Conservation (phyloP, 2,113 vertebrate species). For the Collichthys lucidus region DNA sequence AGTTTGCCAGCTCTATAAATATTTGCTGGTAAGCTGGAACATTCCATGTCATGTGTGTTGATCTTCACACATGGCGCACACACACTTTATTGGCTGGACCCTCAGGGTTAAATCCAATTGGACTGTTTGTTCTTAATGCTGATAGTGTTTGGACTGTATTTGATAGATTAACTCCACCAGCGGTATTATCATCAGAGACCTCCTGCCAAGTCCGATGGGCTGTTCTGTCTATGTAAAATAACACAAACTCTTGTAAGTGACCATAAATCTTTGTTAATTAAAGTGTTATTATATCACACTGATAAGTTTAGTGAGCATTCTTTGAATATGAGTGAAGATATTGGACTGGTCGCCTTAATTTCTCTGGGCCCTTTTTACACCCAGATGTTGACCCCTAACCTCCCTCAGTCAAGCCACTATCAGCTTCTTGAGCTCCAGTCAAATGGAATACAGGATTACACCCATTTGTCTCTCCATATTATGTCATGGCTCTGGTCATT, state of each 20-base stretch:
- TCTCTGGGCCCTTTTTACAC: conserved; percentile 25
- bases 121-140: conserved; percentile 38
- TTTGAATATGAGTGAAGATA: conserved; percentile 5
- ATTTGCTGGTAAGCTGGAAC: conserved; percentile 50
- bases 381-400: conserved; percentile 11
- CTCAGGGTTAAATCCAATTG: conserved; percentile 24
- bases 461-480: conserved; percentile 50
- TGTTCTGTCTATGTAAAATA: background rate
- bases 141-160: conserved; percentile 32
- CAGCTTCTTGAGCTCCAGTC: conserved; percentile 42
- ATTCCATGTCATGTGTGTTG: conserved; percentile 27
- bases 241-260: background rate
- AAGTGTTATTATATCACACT: background rate
- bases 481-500: conserved; percentile 33
- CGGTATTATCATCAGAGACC: background rate
- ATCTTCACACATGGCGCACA: conserved; percentile 59
- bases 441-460: conserved; percentile 36
- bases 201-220: conserved; percentile 25
- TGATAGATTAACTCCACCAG: conserved; percentile 38
- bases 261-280: background rate
- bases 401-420: conserved; percentile 2
- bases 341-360: background rate
- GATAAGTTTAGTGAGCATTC: background rate
- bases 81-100: conserved; percentile 19
- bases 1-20: conserved; percentile 50